Percentiles rank a stretch among this genome's conserved stretches.
Evolutionary conservation across 2,888 invertebrate species (phyloP).

Genomic region (Heteropelma amictum): DNA sequence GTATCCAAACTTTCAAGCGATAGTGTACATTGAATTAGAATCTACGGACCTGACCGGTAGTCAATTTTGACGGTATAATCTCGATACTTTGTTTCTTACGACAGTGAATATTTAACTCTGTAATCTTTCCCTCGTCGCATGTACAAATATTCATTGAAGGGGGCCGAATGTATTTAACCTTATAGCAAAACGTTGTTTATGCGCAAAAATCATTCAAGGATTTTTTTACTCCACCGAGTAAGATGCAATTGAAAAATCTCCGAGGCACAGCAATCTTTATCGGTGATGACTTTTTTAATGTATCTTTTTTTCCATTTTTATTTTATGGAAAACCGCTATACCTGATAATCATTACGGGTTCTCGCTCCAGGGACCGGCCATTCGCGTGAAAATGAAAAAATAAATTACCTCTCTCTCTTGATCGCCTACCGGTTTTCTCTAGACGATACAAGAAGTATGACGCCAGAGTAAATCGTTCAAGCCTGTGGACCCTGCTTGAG

Average conservation of each 20-base stretch:
- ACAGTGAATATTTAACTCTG: neutral
- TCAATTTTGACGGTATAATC: neutral
- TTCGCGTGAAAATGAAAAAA: constrained; percentile 3
- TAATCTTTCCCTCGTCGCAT: constrained; percentile 31
- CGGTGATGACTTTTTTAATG: neutral
- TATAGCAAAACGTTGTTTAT: neutral
- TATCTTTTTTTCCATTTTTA: neutral
- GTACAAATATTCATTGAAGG: constrained; percentile 27
- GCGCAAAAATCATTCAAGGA: constrained; percentile 32
- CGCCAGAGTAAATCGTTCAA: constrained; percentile 1
- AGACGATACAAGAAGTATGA: neutral
- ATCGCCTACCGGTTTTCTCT: constrained; percentile 27
- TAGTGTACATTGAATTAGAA: too few relatives aligned
- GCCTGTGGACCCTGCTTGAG: neutral
- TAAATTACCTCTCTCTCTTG: neutral
- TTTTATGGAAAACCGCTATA: neutral
- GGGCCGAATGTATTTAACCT: constrained; percentile 34
- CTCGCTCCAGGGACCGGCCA: constrained; percentile 8
- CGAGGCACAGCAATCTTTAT: neutral
- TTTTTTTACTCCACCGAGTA: neutral
- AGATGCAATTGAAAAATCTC: neutral
- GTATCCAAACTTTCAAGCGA: too few relatives aligned
- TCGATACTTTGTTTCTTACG: constrained; percentile 17
- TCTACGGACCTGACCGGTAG: neutral
- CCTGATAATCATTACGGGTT: constrained; percentile 14